Conservation (phyloP, 1,140 invertebrate species). For the Hycleus cichorii region DNA sequence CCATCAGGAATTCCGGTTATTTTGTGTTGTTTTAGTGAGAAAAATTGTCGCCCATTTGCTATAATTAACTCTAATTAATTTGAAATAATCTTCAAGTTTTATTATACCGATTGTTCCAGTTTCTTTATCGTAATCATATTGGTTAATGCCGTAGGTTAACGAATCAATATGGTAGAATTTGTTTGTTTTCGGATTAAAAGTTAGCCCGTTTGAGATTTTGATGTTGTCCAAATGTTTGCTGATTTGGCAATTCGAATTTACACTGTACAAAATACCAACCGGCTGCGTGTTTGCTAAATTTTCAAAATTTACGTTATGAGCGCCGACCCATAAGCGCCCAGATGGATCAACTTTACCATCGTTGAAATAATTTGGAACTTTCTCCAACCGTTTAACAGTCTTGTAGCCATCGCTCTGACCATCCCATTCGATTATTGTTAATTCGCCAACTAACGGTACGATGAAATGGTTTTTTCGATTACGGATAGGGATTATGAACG, state of each 20-base stretch:
- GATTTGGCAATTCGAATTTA: slow-evolving; percentile 24
- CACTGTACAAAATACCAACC: slow-evolving; percentile 46
- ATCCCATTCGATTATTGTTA: too few species aligned
- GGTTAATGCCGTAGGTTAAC: slow-evolving; percentile 52
- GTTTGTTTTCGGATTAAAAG: slow-evolving; percentile 60
- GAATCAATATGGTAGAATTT: slow-evolving; percentile 72
- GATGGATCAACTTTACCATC: slow-evolving; percentile 75
- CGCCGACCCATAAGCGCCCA: slow-evolving; percentile 59
- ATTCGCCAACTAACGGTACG: too few species aligned
- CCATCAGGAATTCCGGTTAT: slow-evolving; percentile 50
- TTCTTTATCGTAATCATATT: slow-evolving; percentile 49
- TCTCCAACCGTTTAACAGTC: too few species aligned
- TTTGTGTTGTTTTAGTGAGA: slow-evolving; percentile 20
- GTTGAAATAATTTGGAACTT: slow-evolving; percentile 52
- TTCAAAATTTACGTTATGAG: too few species aligned
- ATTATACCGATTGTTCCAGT: too few species aligned
- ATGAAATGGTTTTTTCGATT: too few species aligned
- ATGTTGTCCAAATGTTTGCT: slow-evolving; percentile 42
- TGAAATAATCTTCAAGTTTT: neutral
- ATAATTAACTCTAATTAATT: neutral
- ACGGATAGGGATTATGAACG: too few species aligned
- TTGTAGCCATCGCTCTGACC: too few species aligned
- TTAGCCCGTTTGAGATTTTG: slow-evolving; percentile 71
- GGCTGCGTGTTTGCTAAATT: too few species aligned
- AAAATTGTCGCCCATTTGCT: slow-evolving; percentile 18